Conservation (phyloP, 1,140 invertebrate species). For the Holotrichia oblita region DNA sequence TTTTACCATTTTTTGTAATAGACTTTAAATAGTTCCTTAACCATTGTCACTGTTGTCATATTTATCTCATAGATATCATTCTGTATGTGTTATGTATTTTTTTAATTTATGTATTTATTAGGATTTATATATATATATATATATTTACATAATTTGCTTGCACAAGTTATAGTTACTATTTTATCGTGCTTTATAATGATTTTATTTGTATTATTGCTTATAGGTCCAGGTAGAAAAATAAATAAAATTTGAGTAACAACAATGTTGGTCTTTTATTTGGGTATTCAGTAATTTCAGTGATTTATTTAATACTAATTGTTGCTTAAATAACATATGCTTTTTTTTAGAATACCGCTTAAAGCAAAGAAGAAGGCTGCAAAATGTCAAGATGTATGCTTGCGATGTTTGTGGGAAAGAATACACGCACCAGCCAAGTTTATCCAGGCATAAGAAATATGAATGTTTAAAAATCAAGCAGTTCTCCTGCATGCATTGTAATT, state of each 20-base stretch:
- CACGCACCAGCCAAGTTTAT: slow-evolving; percentile 53
- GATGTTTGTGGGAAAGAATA: slow-evolving; percentile 25
- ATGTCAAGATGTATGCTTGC: slow-evolving; percentile 19
- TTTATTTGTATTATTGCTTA: slow-evolving; percentile 42
- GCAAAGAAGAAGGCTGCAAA: neutral
- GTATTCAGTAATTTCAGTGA: no score
- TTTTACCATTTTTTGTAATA: slow-evolving; percentile 48
- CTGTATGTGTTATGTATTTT: slow-evolving; percentile 43
- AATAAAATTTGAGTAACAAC: slow-evolving; percentile 48
- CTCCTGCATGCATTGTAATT: neutral
- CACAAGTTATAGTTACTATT: slow-evolving; percentile 14
- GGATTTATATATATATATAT: slow-evolving; percentile 45
- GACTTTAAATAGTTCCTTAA: slow-evolving; percentile 46
- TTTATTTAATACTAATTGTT: no score
- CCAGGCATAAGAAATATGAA: slow-evolving; percentile 62
- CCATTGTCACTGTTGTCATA: slow-evolving; percentile 43
- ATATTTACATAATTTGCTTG: slow-evolving; percentile 34
- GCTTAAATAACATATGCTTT: neutral
- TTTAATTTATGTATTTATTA: slow-evolving; percentile 47
- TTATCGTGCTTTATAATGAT: slow-evolving; percentile 31
- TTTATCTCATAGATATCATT: slow-evolving; percentile 46
- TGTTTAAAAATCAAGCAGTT: slow-evolving; percentile 20
- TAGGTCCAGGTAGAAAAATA: slow-evolving; percentile 50
- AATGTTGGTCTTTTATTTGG: slow-evolving; percentile 37
- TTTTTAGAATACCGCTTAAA: slow-evolving; percentile 13